These are phyloP conservation scores for Psettodes erumei DNA, from an alignment of 2,113 vertebrate species.

Conservation along the genomic window DNA sequence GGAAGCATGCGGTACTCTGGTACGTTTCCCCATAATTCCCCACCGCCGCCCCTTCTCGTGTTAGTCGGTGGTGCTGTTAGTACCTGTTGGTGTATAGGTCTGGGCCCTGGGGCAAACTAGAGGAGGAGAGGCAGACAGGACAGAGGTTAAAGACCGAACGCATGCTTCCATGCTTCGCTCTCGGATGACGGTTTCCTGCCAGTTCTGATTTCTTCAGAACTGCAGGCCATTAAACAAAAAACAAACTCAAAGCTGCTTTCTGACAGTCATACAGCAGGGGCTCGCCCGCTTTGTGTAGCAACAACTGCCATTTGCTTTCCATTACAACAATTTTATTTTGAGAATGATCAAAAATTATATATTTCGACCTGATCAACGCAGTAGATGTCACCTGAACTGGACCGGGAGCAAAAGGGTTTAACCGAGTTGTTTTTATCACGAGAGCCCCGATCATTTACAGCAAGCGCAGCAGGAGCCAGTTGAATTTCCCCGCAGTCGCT, in stretches of 20 bases:
- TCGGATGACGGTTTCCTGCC: not conserved
- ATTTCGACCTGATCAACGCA: not conserved
- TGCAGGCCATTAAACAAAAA: constrained; percentile 10
- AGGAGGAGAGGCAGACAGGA: constrained; percentile 78
- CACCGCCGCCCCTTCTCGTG: not conserved
- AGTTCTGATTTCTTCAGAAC: constrained; percentile 13
- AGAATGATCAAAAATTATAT: not conserved
- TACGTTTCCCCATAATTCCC: not conserved
- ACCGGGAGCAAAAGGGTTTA: not conserved
- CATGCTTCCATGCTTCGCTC: constrained; percentile 36
- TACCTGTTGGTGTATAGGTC: constrained; percentile 92
- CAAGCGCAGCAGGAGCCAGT: not conserved
- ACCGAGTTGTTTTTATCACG: not conserved
- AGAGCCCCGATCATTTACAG: not conserved
- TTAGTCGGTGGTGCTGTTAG: constrained; percentile 76
- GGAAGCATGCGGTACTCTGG: not conserved
- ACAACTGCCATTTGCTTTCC: not conserved
- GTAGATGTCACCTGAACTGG: not conserved
- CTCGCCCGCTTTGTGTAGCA: not conserved
- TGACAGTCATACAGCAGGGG: not conserved
- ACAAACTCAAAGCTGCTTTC: not conserved
- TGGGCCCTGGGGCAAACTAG: constrained; percentile 90
- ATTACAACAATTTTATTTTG: not conserved
- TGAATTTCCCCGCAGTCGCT: not conserved
- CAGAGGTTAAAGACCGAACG: constrained; percentile 67